Conservation (phyloP, 2,888 invertebrate species). For the Terebella lapidaria region DNA sequence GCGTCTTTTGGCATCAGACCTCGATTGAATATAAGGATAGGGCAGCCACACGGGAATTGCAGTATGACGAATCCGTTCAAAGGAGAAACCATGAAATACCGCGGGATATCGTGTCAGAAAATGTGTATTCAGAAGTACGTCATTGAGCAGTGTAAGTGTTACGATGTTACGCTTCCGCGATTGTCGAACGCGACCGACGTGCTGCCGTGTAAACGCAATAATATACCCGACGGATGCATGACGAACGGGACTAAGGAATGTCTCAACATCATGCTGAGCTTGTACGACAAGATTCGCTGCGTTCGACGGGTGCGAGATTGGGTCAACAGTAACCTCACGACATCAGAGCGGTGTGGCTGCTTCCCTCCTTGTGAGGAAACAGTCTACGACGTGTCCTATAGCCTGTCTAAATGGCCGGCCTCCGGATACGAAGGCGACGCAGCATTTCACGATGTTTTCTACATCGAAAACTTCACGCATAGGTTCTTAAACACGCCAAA, state of each 20-base stretch:
- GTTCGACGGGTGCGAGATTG: conserved; percentile 13
- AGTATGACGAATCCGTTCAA: conserved; percentile 20
- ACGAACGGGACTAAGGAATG: conserved; percentile 18
- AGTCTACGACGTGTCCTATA: conserved; percentile 25
- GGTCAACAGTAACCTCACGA: conserved; percentile 17
- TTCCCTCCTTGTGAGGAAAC: conserved; percentile 26
- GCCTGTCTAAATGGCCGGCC: conserved; percentile 28
- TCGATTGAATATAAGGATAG: conserved; percentile 21
- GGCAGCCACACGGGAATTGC: conserved; percentile 26
- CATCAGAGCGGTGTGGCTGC: conserved; percentile 18
- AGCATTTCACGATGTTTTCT: conserved; percentile 25
- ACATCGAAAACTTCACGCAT: conserved; percentile 21
- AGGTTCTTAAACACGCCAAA: conserved; percentile 20
- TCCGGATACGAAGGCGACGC: conserved; percentile 27
- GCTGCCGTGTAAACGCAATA: conserved; percentile 16
- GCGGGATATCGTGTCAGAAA: conserved; percentile 25
- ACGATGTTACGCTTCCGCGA: conserved; percentile 19
- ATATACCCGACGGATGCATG: conserved; percentile 22
- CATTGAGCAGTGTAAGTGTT: conserved; percentile 21
- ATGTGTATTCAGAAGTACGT: conserved; percentile 25
- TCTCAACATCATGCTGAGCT: conserved; percentile 14
- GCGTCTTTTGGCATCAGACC: conserved; percentile 26
- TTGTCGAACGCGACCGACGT: conserved; percentile 6
- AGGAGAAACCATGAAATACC: conserved; percentile 7
- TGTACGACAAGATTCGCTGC: conserved; percentile 21